These are phyloP conservation scores for Melieria crassipennis DNA, from an alignment of 2,888 invertebrate genomes.

Conservation along the genomic window DNA sequence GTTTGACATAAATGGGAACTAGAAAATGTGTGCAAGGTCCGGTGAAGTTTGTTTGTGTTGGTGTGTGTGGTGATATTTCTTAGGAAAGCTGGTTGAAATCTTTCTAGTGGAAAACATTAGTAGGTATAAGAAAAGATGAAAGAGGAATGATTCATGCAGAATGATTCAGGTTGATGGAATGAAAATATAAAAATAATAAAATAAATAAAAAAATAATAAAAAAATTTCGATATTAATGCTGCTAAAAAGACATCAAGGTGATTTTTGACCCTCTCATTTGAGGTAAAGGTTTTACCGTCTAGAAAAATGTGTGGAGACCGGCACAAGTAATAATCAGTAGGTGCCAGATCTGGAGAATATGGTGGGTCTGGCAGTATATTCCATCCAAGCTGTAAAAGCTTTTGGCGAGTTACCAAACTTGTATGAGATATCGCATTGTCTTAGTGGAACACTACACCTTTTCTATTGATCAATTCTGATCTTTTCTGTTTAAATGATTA, in stretches of 20 bases:
- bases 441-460: not conserved
- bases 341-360: not conserved
- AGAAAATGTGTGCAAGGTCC: too few species aligned
- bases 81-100: too few species aligned
- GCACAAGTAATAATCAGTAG: constrained; percentile 1
- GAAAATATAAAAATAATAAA: not conserved
- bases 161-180: not conserved
- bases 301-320: constrained; percentile 4
- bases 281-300: not conserved
- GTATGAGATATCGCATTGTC: constrained; percentile 5
- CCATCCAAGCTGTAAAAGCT: not conserved
- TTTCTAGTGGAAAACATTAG: too few species aligned
- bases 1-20: too few species aligned
- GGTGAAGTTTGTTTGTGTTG: too few species aligned
- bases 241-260: not conserved
- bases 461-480: not conserved
- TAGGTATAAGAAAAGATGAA: not conserved
- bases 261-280: not conserved
- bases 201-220: not conserved
- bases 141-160: not conserved
- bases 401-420: not conserved
- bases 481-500: too few species aligned
- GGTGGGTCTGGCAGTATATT: not conserved
- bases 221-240: too few species aligned
- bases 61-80: too few species aligned